Percentiles rank a stretch among this genome's conserved stretches.
These are phyloP conservation scores for Oreochromis grahami DNA, from an alignment of 2,797 vertebrate species.

Conservation along the genomic window DNA sequence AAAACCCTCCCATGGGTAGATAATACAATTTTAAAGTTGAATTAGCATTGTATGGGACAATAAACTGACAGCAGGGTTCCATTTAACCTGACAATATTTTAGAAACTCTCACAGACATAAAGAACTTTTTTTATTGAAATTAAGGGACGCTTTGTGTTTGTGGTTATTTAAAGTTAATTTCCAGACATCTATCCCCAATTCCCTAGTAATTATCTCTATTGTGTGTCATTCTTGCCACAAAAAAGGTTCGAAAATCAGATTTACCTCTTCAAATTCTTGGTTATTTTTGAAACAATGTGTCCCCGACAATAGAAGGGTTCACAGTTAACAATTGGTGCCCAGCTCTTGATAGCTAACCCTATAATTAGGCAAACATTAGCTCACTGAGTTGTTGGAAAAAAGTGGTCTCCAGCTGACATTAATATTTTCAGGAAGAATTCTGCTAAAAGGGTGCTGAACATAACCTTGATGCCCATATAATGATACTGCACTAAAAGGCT, in stretches of 20 bases:
- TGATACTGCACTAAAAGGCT: not conserved
- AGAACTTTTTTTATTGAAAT: not conserved
- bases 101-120: not conserved
- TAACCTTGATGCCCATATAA: not conserved
- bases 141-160: not conserved
- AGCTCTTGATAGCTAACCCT: not conserved
- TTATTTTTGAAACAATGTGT: not conserved
- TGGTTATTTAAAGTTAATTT: not conserved
- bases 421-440: not conserved
- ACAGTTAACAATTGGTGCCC: not conserved
- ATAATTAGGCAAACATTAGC: not conserved
- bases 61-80: not conserved
- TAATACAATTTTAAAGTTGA: not conserved
- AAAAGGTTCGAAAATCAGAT: not conserved
- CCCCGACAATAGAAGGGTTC: not conserved
- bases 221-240: not conserved
- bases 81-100: not conserved
- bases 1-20: not conserved
- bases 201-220: not conserved
- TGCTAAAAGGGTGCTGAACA: not conserved
- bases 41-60: rapidly evolving
- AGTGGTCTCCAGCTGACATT: not conserved
- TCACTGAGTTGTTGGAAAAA: not conserved
- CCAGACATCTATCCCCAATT: not conserved
- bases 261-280: not conserved